These are phyloP conservation scores for Rhopilema esculentum DNA, from an alignment of 30 jellyfish, hydroid and myxozoan genomes.

Conservation along the genomic window DNA sequence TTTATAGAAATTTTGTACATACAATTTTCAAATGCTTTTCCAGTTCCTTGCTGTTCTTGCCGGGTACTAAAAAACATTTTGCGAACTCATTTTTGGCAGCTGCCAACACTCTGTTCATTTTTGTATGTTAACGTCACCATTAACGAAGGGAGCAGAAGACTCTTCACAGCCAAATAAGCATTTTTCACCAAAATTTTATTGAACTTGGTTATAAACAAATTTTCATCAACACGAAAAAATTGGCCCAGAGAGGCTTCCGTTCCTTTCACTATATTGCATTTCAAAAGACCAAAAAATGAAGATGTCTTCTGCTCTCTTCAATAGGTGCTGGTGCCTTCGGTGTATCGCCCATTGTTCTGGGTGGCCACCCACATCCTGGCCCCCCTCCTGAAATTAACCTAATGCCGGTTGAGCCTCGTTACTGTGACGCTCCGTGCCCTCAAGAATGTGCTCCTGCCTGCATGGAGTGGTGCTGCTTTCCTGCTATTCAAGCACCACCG, in stretches of 20 bases:
- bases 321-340: slow-evolving; percentile 70
- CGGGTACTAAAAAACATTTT: no score
- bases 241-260: slow-evolving; percentile 87
- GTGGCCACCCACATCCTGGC: slow-evolving; percentile 99
- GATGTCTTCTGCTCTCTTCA: slow-evolving; percentile 91
- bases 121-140: no score
- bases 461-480: slow-evolving; percentile 96
- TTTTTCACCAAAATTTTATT: slow-evolving; percentile 3
- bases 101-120: neutral
- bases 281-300: slow-evolving; percentile 21
- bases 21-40: no score
- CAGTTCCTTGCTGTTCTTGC: no score
- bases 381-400: slow-evolving; percentile 81
- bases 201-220: slow-evolving; percentile 14
- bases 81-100: no score
- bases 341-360: slow-evolving; percentile 85
- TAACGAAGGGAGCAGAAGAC: slow-evolving; percentile 82
- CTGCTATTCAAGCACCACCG: slow-evolving; percentile 88
- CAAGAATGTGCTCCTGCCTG: slow-evolving; percentile 99
- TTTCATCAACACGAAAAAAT: slow-evolving; percentile 21
- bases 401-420: slow-evolving; percentile 86
- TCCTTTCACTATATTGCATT: slow-evolving; percentile 47
- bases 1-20: no score
- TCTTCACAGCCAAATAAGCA: slow-evolving; percentile 71
- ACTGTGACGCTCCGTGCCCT: slow-evolving; percentile 91